phyloP scores from a whole-genome alignment of 2,797 vertebrate species.

The Chloroceryle inda region DNA sequence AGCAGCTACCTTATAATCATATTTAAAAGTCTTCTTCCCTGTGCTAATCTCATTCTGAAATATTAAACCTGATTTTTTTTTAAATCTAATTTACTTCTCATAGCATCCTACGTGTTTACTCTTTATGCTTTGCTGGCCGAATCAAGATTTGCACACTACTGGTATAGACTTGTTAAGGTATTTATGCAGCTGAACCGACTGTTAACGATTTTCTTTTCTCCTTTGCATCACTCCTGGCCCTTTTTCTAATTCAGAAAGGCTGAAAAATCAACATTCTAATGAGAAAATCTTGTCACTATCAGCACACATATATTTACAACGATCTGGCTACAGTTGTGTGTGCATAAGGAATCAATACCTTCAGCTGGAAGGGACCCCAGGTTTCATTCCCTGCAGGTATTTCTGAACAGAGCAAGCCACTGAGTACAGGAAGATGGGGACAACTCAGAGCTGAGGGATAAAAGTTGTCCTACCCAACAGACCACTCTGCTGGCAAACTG shows the following conservation, averaged over 20 bases:
- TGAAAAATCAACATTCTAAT: neutral
- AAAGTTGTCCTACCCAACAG: neutral
- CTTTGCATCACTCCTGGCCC: neutral
- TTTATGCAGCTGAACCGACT: neutral
- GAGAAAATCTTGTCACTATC: neutral
- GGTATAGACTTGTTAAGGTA: neutral
- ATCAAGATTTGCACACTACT: neutral
- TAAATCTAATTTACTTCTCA: constrained; percentile 34
- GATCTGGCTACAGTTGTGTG: neutral
- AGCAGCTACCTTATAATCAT: constrained; percentile 26
- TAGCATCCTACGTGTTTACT: neutral
- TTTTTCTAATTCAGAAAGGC: neutral
- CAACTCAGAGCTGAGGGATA: neutral
- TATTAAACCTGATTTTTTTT: constrained; percentile 8
- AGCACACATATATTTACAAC: neutral
- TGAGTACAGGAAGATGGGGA: neutral
- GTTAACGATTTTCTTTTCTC: neutral
- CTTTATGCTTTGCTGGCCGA: neutral
- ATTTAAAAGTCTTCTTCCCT: constrained; percentile 22
- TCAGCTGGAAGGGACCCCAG: neutral
- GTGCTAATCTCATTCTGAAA: constrained; percentile 20
- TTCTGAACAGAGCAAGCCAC: neutral
- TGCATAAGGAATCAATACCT: neutral
- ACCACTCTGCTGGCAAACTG: neutral
- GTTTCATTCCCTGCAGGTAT: neutral